Conservation (phyloP, 2,797 vertebrate genomes). For the Galago senegalensis region DNA sequence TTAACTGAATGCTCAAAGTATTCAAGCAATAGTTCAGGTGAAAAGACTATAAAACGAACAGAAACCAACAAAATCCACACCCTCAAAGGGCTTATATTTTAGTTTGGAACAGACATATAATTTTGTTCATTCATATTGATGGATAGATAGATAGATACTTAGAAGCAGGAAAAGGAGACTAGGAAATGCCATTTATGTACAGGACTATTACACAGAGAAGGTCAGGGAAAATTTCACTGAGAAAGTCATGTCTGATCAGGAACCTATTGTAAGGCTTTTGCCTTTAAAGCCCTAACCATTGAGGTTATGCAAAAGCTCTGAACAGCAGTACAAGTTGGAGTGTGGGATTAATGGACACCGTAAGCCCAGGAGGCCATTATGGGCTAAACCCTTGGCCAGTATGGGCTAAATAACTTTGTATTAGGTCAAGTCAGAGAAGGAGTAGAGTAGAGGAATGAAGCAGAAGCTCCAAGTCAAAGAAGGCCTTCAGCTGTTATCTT, state of each 20-base stretch:
- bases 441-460: rapidly evolving
- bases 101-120: not conserved
- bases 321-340: not conserved
- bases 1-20: not conserved
- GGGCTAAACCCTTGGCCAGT: not conserved
- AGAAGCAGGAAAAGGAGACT: not conserved
- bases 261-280: not conserved
- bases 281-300: too few relatives aligned
- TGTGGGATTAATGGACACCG: not conserved
- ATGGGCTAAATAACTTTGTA: not conserved
- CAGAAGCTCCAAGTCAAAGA: rapidly evolving
- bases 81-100: not conserved
- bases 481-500: not conserved
- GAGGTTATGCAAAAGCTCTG: not conserved
- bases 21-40: not conserved
- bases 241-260: not conserved
- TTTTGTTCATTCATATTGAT: too few relatives aligned
- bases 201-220: not conserved
- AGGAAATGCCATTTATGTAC: not conserved
- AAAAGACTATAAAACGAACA: not conserved
- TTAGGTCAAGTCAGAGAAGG: not conserved
- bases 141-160: not conserved
- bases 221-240: not conserved
- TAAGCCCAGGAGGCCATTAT: not conserved
- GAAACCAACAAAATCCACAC: not conserved